A percentile compares a stretch with the other conserved stretches of the same genome.
Evolutionary conservation across 2,888 invertebrate species (phyloP).

Genomic region (Dione vanillae): DNA sequence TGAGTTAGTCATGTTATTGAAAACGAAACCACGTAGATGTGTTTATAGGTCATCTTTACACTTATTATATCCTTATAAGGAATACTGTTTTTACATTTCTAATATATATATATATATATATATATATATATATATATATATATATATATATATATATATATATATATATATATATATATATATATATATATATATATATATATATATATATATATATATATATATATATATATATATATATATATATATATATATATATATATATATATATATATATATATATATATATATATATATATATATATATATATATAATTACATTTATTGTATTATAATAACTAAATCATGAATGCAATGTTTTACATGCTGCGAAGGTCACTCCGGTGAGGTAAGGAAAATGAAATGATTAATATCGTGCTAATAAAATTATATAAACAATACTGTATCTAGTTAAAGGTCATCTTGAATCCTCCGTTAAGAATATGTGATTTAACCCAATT

Average conservation of each 20-base stretch:
- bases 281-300: too few relatives aligned
- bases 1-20: not conserved
- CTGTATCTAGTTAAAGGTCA: slow-evolving; percentile 2
- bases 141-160: too few relatives aligned
- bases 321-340: slow-evolving; percentile 12
- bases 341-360: slow-evolving; percentile 40
- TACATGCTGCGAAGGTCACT: slow-evolving; percentile 58
- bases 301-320: too few relatives aligned
- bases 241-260: too few relatives aligned
- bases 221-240: too few relatives aligned
- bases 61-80: not conserved
- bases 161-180: too few relatives aligned
- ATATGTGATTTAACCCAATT: not conserved
- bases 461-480: not conserved
- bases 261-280: too few relatives aligned
- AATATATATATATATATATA: too few relatives aligned
- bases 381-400: slow-evolving; percentile 56
- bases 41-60: not conserved
- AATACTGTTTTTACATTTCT: not conserved
- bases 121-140: too few relatives aligned
- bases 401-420: slow-evolving; percentile 21
- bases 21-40: too few relatives aligned
- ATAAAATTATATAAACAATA: slow-evolving; percentile 21
- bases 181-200: too few relatives aligned
- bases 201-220: too few relatives aligned